Conservation (phyloP, 2,888 invertebrate species). For the Drosophila engyochracea region DNA sequence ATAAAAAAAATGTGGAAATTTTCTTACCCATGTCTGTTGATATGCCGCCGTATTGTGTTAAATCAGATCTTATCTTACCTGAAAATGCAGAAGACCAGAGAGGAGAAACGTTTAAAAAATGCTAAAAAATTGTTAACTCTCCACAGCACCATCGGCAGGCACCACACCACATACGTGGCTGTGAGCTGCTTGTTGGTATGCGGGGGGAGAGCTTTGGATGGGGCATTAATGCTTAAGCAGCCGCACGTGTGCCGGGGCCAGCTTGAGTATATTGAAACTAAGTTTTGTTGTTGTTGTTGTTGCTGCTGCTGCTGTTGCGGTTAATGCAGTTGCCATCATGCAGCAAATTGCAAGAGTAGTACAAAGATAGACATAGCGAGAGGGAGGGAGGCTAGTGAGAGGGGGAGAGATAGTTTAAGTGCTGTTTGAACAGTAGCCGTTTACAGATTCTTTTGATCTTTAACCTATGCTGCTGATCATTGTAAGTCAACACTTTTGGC, state of each 20-base stretch:
- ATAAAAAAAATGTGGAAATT: constrained; percentile 81
- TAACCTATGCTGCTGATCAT: constrained; percentile 30
- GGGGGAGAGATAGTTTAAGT: background rate
- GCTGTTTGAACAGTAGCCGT: constrained; percentile 48
- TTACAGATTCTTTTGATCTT: constrained; percentile 46
- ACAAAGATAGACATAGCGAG: background rate
- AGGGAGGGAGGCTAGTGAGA: background rate
- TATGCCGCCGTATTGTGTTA: constrained; percentile 85
- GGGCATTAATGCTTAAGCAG: constrained; percentile 64
- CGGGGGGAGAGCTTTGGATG: constrained; percentile 9
- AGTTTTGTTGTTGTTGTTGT: constrained; percentile 21
- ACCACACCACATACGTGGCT: background rate
- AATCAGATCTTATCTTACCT: constrained; percentile 85
- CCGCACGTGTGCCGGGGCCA: constrained; percentile 63
- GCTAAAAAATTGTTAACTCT: constrained; percentile 64
- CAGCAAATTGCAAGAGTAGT: constrained; percentile 18
- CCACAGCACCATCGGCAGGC: constrained; percentile 26
- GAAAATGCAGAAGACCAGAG: constrained; percentile 68
- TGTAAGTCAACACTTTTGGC: constrained; percentile 11
- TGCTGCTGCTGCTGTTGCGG: constrained; percentile 9
- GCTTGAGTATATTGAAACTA: constrained; percentile 52
- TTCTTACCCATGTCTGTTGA: constrained; percentile 85
- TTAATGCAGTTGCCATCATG: constrained; percentile 16
- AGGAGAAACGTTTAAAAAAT: constrained; percentile 74
- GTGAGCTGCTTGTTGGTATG: background rate